Evolutionary conservation across 1,140 invertebrate genomes (phyloP).

Genomic region (Doryteuthis pealeii): DNA sequence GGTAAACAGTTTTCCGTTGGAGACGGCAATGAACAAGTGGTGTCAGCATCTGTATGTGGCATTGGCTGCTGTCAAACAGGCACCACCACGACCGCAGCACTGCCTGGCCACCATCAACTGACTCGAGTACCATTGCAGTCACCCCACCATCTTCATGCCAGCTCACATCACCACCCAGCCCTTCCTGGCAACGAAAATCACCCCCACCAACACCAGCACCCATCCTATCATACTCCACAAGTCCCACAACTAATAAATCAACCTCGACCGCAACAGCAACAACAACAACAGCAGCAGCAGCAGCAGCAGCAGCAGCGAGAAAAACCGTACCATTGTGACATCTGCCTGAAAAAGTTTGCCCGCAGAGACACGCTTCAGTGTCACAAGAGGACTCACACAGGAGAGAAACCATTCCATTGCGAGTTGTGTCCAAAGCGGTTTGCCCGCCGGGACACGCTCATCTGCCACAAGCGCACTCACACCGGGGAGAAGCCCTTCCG

Average conservation of each 20-base stretch:
- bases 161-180: too few relatives aligned
- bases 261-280: neutral
- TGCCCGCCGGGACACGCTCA: neutral
- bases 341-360: neutral
- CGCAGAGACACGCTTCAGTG: neutral
- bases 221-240: too few relatives aligned
- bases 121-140: too few relatives aligned
- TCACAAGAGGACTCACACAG: constrained; percentile 52
- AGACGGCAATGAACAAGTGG: too few relatives aligned
- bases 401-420: constrained; percentile 55
- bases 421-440: constrained; percentile 47
- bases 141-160: too few relatives aligned
- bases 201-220: too few relatives aligned
- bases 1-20: neutral
- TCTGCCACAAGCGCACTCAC: neutral
- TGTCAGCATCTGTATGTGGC: too few relatives aligned
- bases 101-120: too few relatives aligned
- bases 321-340: neutral
- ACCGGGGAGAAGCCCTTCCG: constrained; percentile 41
- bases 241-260: neutral
- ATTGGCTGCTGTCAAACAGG: too few relatives aligned
- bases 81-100: too few relatives aligned
- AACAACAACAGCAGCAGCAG: neutral
- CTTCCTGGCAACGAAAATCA: too few relatives aligned
- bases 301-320: neutral